Evolutionary conservation across 2,888 invertebrate species (phyloP), one percentile per base, ranked within the genome.

Genomic region (Ceriagrion tenellum): DNA sequence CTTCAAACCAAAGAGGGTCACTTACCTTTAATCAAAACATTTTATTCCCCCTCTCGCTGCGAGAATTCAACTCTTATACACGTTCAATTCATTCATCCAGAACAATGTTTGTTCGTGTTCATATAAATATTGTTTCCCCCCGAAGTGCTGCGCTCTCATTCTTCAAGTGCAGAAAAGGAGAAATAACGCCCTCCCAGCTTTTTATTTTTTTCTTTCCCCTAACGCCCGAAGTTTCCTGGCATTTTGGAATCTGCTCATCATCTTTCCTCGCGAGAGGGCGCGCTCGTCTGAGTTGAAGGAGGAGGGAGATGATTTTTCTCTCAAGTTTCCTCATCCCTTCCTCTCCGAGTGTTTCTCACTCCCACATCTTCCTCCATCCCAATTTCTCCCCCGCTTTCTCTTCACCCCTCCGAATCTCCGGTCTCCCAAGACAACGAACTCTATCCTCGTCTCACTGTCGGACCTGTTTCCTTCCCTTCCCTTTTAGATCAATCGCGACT

Each of bases 211-310:
- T 47, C 8, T 47, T 8, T 47, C 47, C 8, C 47, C 47, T 47
- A 47, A 8, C 47, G 69, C 23, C 3, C 69, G n/a, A 69, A 69
- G 69, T 69, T 69, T 69, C n/a, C 3, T 3, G 69, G 69, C 69
- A n/a, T 69, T 69, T 69, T 69, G 69, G 69, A 26, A 69, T 69
- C 69, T 69, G 69, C 69, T 69, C 69, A 69, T 69, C 69, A 23
- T 69, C 69, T 69, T 69, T 69, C 69, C 12, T 59, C 20, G 59
- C 59, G 20, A 20, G 30, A 59, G 56, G 56, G 90, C 59, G 90
- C 55, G 56, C 56, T 56, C 69, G 26, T 69, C 69, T 0, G 16
- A 90, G 30, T 30, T 56, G 90, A 90, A n/a, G 90, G 56, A 88
- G 88, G 18, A 88, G 88, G 18, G 16, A 18, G 59, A 35, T 26